Conservation (phyloP, 2,113 vertebrate genomes). For the Australoheros scitulus region DNA sequence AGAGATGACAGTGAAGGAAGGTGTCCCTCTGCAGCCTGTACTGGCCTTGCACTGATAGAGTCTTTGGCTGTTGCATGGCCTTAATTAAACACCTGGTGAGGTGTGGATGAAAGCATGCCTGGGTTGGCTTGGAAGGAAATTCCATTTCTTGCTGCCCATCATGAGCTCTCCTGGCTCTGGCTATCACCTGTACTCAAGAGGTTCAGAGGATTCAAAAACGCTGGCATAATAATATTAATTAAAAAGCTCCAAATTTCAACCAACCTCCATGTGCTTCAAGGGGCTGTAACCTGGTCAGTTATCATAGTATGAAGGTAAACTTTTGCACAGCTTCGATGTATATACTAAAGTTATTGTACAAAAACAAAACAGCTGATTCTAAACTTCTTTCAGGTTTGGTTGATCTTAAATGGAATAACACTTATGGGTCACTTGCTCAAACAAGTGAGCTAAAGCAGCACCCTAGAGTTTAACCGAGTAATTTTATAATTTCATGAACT, state of each 20-base stretch:
- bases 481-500: not conserved
- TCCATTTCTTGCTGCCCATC: not conserved
- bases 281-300: not conserved
- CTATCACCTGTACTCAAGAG: not conserved
- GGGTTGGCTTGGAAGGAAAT: not conserved
- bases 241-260: not conserved
- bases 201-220: not conserved
- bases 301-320: not conserved
- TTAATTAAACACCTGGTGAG: not conserved
- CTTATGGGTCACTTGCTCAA: too few species aligned
- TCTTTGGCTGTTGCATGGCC: not conserved
- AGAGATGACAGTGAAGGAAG: not conserved
- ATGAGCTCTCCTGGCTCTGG: not conserved
- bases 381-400: too few species aligned
- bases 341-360: not conserved
- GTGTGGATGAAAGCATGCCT: not conserved
- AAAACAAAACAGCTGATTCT: not conserved
- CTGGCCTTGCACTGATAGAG: not conserved
- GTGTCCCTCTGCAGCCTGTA: not conserved
- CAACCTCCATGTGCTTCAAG: not conserved
- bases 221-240: not conserved
- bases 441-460: not conserved
- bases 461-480: not conserved
- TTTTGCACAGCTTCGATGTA: not conserved
- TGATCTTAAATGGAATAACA: not conserved